phyloP scores from a whole-genome alignment of 2,113 vertebrate genomes.

The Condylura cristata region DNA sequence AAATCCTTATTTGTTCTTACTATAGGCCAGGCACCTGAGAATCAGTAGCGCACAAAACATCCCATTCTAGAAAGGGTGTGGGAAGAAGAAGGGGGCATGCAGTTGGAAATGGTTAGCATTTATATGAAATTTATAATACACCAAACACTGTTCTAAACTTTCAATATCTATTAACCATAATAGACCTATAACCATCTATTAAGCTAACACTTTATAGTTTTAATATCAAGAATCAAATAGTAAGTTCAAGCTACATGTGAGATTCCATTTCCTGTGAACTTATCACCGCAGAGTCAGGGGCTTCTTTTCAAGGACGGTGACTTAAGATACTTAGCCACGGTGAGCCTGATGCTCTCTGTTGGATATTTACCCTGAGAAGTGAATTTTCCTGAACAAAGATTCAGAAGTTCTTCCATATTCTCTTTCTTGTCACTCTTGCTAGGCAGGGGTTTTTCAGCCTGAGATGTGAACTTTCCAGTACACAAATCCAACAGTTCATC shows the following conservation, averaged over 20 bases:
- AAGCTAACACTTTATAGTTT: neutral
- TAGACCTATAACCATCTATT: too few species aligned
- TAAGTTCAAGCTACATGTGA: neutral
- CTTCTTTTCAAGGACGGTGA: conserved; percentile 7
- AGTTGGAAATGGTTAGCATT: neutral
- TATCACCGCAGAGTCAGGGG: neutral
- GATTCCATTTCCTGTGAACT: conserved; percentile 24
- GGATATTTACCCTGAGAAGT: conserved; percentile 85
- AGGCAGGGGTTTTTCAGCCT: conserved; percentile 55
- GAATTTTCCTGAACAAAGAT: conserved; percentile 94
- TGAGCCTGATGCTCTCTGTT: neutral
- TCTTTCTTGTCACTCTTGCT: conserved; percentile 79
- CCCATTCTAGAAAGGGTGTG: neutral
- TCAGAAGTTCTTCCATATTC: conserved; percentile 92
- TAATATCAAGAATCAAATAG: conserved; percentile 7
- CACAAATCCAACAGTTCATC: conserved; percentile 95
- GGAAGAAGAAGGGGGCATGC: neutral
- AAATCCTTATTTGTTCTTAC: conserved; percentile 49
- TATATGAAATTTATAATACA: neutral
- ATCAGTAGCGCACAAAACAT: conserved; percentile 12
- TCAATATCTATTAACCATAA: neutral
- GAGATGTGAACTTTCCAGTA: conserved; percentile 89
- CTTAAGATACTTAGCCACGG: neutral
- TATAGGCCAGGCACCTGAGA: neutral
- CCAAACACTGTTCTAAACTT: neutral